Percentiles rank a stretch among this genome's conserved stretches.
These are phyloP conservation scores for Lasaia peninsularis DNA, from an alignment of 1,140 invertebrate genomes.

Conservation along the genomic window DNA sequence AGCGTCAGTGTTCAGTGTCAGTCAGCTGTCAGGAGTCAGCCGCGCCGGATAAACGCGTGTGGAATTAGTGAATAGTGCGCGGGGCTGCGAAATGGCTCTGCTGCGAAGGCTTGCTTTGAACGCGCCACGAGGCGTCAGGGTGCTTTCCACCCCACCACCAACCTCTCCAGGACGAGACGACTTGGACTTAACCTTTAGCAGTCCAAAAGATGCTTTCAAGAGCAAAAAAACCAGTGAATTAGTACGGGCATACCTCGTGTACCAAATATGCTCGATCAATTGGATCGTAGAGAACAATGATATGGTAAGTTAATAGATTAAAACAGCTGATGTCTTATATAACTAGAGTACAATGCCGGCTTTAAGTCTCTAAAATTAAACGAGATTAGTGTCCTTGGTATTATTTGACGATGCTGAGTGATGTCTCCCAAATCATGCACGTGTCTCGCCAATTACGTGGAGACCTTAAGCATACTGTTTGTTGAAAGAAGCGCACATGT, in stretches of 20 bases:
- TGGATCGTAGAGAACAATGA: slow-evolving; percentile 96
- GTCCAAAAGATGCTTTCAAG: slow-evolving; percentile 89
- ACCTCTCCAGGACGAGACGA: slow-evolving; percentile 79
- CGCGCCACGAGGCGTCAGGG: slow-evolving; percentile 50
- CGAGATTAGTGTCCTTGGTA: slow-evolving; percentile 45
- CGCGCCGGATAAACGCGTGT: slow-evolving; percentile 48
- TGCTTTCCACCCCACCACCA: slow-evolving; percentile 48
- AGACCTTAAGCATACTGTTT: slow-evolving; percentile 3
- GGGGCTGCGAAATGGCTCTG: slow-evolving; percentile 62
- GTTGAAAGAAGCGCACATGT: not conserved
- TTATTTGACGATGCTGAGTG: slow-evolving; percentile 32
- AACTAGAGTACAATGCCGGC: slow-evolving; percentile 40
- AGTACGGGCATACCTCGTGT: slow-evolving; percentile 93
- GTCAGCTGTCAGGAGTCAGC: slow-evolving; percentile 59
- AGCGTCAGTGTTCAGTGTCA: slow-evolving; percentile 50
- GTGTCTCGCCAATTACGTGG: slow-evolving; percentile 14
- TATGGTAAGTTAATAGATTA: slow-evolving; percentile 83
- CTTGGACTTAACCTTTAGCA: slow-evolving; percentile 92
- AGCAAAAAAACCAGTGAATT: slow-evolving; percentile 97
- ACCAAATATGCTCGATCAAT: slow-evolving; percentile 93
- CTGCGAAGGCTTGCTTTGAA: slow-evolving; percentile 57
- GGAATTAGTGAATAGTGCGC: slow-evolving; percentile 45
- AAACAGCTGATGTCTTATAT: slow-evolving; percentile 43
- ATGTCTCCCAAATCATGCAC: slow-evolving; percentile 17
- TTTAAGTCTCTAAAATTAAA: slow-evolving; percentile 43